Conservation (phyloP, 2,888 invertebrate species). For the Nephrotoma guestfalica region DNA sequence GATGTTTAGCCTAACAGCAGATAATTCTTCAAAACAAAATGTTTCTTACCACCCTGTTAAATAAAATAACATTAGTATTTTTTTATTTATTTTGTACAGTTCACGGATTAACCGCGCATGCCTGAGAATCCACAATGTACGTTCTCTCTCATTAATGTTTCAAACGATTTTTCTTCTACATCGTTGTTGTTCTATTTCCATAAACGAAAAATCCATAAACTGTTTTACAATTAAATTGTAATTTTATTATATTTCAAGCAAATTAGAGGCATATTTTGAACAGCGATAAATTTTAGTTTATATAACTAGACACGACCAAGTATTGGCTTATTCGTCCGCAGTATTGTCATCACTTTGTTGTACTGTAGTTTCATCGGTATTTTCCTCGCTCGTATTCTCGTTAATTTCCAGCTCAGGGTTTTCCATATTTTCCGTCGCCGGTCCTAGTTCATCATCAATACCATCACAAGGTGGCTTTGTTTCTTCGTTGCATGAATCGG, state of each 20-base stretch:
- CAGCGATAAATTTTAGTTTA: background rate
- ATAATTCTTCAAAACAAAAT: too few relatives aligned
- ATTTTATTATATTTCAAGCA: background rate
- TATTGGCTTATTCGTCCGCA: background rate
- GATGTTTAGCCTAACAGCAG: too few relatives aligned
- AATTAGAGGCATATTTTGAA: background rate
- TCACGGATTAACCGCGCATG: background rate
- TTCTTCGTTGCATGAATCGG: too few relatives aligned
- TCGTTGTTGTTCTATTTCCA: background rate
- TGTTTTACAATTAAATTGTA: background rate
- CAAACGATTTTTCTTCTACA: background rate
- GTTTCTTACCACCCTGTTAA: background rate
- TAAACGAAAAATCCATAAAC: background rate
- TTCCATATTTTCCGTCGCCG: background rate
- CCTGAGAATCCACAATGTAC: background rate
- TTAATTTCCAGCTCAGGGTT: background rate
- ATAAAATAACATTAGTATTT: background rate
- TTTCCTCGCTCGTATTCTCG: background rate
- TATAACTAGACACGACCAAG: background rate
- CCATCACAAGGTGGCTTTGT: background rate
- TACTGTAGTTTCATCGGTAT: background rate
- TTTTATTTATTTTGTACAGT: background rate
- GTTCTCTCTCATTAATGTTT: background rate
- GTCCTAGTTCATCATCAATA: background rate
- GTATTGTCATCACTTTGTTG: background rate